Base-by-base conservation (phyloP, 2,797 vertebrate genomes). In the Fistularia commersonii region DNA sequence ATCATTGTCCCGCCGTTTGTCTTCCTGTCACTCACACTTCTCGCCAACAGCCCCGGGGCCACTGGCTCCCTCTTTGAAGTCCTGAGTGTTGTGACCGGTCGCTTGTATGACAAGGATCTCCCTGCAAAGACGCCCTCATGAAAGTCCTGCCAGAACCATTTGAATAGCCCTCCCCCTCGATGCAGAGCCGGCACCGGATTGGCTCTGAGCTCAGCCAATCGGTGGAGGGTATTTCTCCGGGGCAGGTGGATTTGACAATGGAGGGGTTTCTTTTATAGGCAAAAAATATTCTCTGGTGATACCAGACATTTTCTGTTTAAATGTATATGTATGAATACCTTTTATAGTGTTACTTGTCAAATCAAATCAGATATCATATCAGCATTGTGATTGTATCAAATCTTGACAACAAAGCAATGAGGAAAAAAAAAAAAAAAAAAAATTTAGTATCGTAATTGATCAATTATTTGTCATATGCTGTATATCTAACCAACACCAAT, bases 201-300 rank as follows among this genome's bases (percentile, higher is more conserved):
- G 85, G 87, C 67, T 64, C 41, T 4, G 1, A 8, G 36, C 51
- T 67, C 5, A 69, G 71, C 85, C 83, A 86, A 80, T 88, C 50
- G 59, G 69, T 66, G 70, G 1, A 31, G 45, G 36, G 34, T 41
- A 33, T 54, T 36, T 66, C 40, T 3, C 54, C 51, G 59, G 51
- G 54, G 70, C 78, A 85, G 78, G 82, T 83, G 84, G 83, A 64
- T 61, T 38, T 51, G 57, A 59, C 45, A 55, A 42, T 43, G 51
- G 49, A 52, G 55, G 57, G 11, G 49, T 41, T 34, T 38, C 13
- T 32, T 31, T 39, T 14, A 39, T 49, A 36, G 11, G 47, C 14
- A 9, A 31, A 0, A 23, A 37, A 23, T n/a, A n/a, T 23, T 23
- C 23, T 23, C 23, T 23, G 23, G 23, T 23, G 23, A 23, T 2